Conservation (phyloP, 2,113 vertebrate species). For the Notothenia rossii region DNA sequence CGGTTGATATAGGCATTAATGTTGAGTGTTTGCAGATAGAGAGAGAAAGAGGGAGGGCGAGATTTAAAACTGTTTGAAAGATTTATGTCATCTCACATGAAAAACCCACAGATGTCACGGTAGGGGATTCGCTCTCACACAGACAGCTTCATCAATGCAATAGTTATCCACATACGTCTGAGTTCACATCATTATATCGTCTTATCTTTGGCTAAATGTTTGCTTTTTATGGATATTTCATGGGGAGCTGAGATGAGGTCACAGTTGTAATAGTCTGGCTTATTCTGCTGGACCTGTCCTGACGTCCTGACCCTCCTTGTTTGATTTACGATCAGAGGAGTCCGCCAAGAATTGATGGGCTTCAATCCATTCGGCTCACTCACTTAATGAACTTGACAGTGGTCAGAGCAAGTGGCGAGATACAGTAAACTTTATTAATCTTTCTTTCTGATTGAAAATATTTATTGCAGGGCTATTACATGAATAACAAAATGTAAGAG, state of each 20-base stretch:
- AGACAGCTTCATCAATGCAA: constrained; percentile 55
- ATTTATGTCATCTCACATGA: constrained; percentile 97
- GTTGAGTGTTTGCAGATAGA: constrained; percentile 72
- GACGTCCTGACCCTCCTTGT: constrained; percentile 64
- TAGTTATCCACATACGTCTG: constrained; percentile 42
- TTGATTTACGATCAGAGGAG: constrained; percentile 65
- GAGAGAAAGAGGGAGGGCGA: constrained; percentile 72
- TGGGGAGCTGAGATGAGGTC: constrained; percentile 69
- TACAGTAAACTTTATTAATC: constrained; percentile 23
- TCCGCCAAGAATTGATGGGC: constrained; percentile 54
- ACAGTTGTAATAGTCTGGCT: constrained; percentile 64
- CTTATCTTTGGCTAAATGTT: constrained; percentile 73
- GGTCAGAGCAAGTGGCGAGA: constrained; percentile 38
- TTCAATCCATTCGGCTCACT: constrained; percentile 73
- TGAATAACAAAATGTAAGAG: constrained; percentile 12
- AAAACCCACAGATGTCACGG: constrained; percentile 91
- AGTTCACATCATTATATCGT: constrained; percentile 61
- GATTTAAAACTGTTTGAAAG: constrained; percentile 95
- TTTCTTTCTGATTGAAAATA: constrained; percentile 31
- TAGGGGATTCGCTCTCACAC: constrained; percentile 68
- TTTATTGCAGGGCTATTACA: constrained; percentile 25
- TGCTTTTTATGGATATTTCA: constrained; percentile 70
- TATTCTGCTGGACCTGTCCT: constrained; percentile 51
- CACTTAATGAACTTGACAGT: constrained; percentile 84
- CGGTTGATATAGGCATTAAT: constrained; percentile 92